Evolutionary conservation across 1,140 invertebrate species (phyloP).

Genomic region (Drosophila pruinosa): DNA sequence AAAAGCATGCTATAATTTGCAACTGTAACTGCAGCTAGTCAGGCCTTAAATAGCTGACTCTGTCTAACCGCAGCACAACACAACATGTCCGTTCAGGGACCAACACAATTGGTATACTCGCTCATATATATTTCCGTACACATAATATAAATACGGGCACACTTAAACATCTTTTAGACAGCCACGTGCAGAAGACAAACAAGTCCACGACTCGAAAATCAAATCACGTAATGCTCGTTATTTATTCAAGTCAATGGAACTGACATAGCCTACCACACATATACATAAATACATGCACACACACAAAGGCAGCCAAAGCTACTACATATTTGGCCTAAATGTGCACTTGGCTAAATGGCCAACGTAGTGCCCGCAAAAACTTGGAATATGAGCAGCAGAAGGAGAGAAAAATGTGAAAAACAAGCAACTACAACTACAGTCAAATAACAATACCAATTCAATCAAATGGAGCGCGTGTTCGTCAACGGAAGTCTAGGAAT

Average conservation of each 20-base stretch:
- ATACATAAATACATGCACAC: too few species aligned
- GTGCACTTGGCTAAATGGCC: slow-evolving; percentile 62
- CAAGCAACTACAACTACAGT: slow-evolving; percentile 22
- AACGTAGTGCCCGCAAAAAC: slow-evolving; percentile 40
- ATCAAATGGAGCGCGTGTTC: slow-evolving; percentile 66
- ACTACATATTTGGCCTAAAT: slow-evolving; percentile 57
- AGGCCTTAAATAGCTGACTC: slow-evolving; percentile 17
- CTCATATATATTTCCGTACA: background rate
- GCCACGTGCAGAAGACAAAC: slow-evolving; percentile 46
- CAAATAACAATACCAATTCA: slow-evolving; percentile 78
- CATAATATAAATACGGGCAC: slow-evolving; percentile 3
- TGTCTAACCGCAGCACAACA: slow-evolving; percentile 9
- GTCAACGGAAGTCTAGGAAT: slow-evolving; percentile 62
- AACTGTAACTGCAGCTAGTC: slow-evolving; percentile 13
- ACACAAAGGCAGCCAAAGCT: background rate
- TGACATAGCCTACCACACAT: slow-evolving; percentile 29
- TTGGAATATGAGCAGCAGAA: slow-evolving; percentile 33
- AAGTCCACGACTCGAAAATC: slow-evolving; percentile 47
- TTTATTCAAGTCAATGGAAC: slow-evolving; percentile 58
- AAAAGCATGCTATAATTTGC: slow-evolving; percentile 29
- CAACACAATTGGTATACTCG: background rate
- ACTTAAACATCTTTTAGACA: slow-evolving; percentile 41
- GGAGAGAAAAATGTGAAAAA: background rate
- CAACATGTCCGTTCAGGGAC: slow-evolving; percentile 15
- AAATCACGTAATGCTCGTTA: slow-evolving; percentile 66